Percentiles rank a stretch among this genome's conserved stretches.
Conservation (phyloP, 1,140 invertebrate species). For the Apis dorsata region DNA sequence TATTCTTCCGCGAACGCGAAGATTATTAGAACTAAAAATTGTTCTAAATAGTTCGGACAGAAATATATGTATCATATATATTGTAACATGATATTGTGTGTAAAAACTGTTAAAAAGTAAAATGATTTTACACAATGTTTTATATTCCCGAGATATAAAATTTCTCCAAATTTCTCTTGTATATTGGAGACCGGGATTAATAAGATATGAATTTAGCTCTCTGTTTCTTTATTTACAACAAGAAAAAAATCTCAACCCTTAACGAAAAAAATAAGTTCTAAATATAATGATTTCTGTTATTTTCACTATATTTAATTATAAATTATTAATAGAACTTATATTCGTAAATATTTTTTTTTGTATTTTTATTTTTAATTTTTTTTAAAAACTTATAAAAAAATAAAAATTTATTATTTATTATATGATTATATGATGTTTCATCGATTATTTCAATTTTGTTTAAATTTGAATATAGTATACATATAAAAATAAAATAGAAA, state of each 20-base stretch:
- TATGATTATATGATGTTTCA: neutral
- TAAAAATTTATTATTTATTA: too few relatives aligned
- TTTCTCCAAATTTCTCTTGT: neutral
- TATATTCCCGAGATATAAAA: slow-evolving; percentile 13
- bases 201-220: slow-evolving; percentile 38
- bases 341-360: neutral
- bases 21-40: neutral
- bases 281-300: neutral
- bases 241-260: slow-evolving; percentile 22
- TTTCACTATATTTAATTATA: neutral
- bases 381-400: too few relatives aligned
- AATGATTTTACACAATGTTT: slow-evolving; percentile 29
- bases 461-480: neutral
- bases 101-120: slow-evolving; percentile 15
- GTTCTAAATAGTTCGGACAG: neutral
- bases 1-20: neutral
- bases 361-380: neutral
- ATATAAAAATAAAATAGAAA: neutral
- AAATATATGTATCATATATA: neutral
- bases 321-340: neutral
- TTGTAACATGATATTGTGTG: neutral
- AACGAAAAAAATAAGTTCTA: slow-evolving; percentile 13
- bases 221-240: neutral
- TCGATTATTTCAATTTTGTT: neutral
- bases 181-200: neutral